A percentile compares a stretch with the other conserved stretches of the same genome.
Conservation (phyloP, 2,113 vertebrate species). For the Poicephalus meyeri region DNA sequence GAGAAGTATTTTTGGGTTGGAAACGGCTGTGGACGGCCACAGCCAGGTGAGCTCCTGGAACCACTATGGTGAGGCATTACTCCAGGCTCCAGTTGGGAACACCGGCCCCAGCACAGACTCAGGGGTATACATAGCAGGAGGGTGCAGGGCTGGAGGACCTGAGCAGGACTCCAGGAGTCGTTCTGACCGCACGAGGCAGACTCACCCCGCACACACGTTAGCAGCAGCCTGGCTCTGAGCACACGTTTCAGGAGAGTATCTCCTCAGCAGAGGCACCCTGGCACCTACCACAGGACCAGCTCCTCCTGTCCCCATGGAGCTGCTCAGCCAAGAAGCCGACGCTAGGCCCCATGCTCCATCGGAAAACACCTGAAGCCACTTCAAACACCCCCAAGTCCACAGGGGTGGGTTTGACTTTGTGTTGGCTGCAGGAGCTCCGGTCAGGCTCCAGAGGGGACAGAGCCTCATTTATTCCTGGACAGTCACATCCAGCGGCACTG, state of each 20-base stretch:
- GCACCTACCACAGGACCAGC: fast-evolving
- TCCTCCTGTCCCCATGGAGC: neutral
- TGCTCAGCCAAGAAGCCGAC: neutral
- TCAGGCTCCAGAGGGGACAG: neutral
- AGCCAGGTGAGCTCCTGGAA: neutral
- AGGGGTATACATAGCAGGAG: fast-evolving
- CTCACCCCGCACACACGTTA: neutral
- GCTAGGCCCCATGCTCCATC: neutral
- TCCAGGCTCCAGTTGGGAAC: neutral
- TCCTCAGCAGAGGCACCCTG: fast-evolving
- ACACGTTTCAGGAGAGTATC: neutral
- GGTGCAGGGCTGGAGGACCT: neutral
- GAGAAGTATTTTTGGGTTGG: neutral
- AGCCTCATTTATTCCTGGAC: neutral
- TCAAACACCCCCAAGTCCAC: neutral
- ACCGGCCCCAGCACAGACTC: fast-evolving
- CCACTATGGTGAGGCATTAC: fast-evolving
- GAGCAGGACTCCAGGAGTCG: no score
- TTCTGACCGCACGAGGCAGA: neutral
- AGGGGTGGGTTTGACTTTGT: neutral
- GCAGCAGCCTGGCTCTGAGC: neutral
- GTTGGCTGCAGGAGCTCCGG: neutral
- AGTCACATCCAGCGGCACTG: neutral
- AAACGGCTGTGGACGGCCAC: neutral
- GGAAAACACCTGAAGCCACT: constrained; percentile 47